A percentile compares a stretch with the other conserved stretches of the same genome.
phyloP scores from a whole-genome alignment of 2,113 vertebrate species.

The Labrus mixtus region DNA sequence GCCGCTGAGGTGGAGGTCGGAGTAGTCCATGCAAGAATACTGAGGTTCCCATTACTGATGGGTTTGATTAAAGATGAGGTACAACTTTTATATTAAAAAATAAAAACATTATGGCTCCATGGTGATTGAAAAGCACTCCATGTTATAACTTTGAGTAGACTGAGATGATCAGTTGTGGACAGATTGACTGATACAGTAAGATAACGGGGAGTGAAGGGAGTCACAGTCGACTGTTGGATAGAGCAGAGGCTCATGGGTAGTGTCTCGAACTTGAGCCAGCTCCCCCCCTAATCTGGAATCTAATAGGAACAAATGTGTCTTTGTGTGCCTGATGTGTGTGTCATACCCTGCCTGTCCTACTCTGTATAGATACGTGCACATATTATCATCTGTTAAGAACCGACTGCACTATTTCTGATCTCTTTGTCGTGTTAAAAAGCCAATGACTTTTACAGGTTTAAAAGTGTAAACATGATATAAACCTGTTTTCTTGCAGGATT shows the following conservation, averaged over 20 bases:
- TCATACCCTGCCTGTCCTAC: conserved; percentile 24
- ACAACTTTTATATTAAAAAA: neutral
- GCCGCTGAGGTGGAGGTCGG: too few relatives aligned
- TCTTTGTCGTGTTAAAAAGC: neutral
- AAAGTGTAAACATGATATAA: neutral
- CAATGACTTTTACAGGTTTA: too few relatives aligned
- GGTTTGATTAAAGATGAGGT: conserved; percentile 15
- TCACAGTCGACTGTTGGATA: conserved; percentile 4
- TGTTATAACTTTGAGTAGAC: conserved; percentile 14
- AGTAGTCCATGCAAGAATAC: too few relatives aligned
- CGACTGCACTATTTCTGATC: too few relatives aligned
- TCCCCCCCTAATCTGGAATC: conserved; percentile 43
- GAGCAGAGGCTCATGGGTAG: conserved; percentile 58
- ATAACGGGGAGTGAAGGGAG: conserved; percentile 20
- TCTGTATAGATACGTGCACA: neutral
- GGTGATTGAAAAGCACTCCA: conserved; percentile 7
- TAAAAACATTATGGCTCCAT: neutral
- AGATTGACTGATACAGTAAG: conserved; percentile 35
- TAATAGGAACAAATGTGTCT: conserved; percentile 62
- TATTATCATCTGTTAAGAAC: neutral
- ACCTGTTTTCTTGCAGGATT: neutral
- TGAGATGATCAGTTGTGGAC: conserved; percentile 34
- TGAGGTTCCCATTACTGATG: neutral
- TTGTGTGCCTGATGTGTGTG: conserved; percentile 50
- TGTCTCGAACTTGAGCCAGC: conserved; percentile 8